Percentiles rank a stretch among this genome's conserved stretches.
These are phyloP conservation scores for Blastomussa wellsi DNA, from an alignment of 92 coral and sea anemone species.

Conservation along the genomic window DNA sequence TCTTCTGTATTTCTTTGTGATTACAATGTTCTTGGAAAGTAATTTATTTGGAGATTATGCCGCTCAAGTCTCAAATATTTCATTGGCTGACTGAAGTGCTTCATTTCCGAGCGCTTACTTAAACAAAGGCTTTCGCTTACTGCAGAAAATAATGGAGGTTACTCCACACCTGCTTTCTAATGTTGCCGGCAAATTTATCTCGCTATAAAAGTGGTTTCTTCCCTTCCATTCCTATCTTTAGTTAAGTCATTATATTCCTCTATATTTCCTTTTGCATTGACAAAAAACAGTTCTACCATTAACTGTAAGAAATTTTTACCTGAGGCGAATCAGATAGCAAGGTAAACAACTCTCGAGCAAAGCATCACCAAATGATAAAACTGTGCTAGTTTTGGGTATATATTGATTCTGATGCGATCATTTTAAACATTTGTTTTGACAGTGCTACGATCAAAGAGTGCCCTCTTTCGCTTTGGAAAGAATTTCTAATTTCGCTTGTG, in stretches of 20 bases:
- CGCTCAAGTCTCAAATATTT: slow-evolving; percentile 12
- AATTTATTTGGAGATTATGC: slow-evolving; percentile 14
- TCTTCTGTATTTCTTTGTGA: slow-evolving; percentile 15
- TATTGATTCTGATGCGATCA: slow-evolving; percentile 2
- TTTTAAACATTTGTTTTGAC: slow-evolving; percentile 13
- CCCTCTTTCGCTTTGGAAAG: background rate
- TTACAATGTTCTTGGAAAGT: slow-evolving; percentile 28
- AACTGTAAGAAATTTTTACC: slow-evolving; percentile 3
- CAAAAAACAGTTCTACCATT: background rate
- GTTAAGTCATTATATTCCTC: slow-evolving; percentile 14
- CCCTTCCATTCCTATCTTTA: slow-evolving; percentile 14
- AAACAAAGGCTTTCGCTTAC: slow-evolving; percentile 5
- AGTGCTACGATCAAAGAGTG: slow-evolving; percentile 10
- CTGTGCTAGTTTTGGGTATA: background rate
- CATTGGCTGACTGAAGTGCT: slow-evolving; percentile 18
- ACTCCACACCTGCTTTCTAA: slow-evolving; percentile 34
- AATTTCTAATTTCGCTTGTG: background rate
- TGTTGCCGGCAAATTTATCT: slow-evolving; percentile 28
- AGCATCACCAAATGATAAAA: slow-evolving; percentile 32
- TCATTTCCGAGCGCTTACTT: slow-evolving; percentile 38
- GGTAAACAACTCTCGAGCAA: background rate
- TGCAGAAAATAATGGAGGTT: slow-evolving; percentile 10
- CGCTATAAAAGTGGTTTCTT: slow-evolving; percentile 27
- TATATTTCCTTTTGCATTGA: slow-evolving; percentile 15
- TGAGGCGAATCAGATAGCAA: slow-evolving; percentile 24